Conservation (phyloP, 2,797 vertebrate genomes). For the Siniperca scherzeri region DNA sequence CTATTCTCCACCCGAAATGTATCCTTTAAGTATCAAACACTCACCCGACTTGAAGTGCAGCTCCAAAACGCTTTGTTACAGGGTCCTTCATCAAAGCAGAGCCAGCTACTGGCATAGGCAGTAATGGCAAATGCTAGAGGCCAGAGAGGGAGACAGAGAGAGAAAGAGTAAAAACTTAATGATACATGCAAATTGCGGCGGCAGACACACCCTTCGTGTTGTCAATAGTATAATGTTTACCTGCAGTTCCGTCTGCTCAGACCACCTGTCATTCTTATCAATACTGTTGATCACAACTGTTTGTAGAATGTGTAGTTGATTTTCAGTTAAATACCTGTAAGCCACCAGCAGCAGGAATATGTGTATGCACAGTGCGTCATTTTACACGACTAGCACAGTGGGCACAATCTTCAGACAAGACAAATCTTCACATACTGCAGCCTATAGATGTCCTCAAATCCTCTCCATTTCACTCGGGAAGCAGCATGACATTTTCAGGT, state of each 20-base stretch:
- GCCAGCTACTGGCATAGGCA: neutral
- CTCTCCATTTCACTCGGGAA: too few species aligned
- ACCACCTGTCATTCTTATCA: neutral
- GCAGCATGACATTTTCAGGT: too few species aligned
- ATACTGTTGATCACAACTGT: neutral
- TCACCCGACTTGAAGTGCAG: neutral
- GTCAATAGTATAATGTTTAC: neutral
- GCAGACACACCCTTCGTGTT: too few species aligned
- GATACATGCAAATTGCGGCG: neutral
- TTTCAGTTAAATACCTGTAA: neutral
- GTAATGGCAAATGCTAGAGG: neutral
- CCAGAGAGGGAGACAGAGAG: too few species aligned
- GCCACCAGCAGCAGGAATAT: neutral
- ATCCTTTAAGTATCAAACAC: neutral
- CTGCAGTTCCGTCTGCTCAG: neutral
- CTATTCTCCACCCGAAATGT: neutral
- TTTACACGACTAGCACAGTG: neutral
- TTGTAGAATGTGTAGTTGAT: neutral
- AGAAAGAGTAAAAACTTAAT: too few species aligned
- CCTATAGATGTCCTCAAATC: too few species aligned
- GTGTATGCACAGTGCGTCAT: too few species aligned
- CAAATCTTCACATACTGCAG: neutral
- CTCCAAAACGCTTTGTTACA: neutral
- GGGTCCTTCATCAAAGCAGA: neutral
- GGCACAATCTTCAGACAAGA: too few species aligned